Evolutionary conservation across 2,797 vertebrate species (phyloP).

Genomic region (Heteromormyrus szaboi): DNA sequence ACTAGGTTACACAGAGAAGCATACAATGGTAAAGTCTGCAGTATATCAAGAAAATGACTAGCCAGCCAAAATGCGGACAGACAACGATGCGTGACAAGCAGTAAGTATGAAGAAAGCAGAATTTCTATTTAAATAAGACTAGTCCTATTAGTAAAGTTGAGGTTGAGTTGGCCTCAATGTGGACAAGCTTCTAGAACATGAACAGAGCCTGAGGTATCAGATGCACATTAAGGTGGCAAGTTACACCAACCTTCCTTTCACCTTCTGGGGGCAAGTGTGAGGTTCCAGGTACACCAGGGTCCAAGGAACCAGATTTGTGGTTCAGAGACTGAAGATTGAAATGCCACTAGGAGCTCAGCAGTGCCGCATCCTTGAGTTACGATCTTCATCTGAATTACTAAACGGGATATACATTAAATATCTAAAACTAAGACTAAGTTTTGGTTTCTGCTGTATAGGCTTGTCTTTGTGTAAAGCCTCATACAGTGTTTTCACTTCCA

Average conservation of each 20-base stretch:
- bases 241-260: neutral
- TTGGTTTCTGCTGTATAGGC: neutral
- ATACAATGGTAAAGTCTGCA: neutral
- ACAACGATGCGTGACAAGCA: neutral
- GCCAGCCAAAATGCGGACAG: neutral
- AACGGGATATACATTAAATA: neutral
- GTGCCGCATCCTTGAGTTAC: neutral
- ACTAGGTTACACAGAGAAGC: neutral
- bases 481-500: neutral
- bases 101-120: neutral
- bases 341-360: neutral
- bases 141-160: neutral
- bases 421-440: neutral
- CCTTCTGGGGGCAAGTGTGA: neutral
- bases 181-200: neutral
- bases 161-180: neutral
- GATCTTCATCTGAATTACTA: neutral
- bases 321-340: neutral
- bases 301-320: neutral
- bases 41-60: neutral
- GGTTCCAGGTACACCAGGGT: neutral
- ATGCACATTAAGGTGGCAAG: neutral
- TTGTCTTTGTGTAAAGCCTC: neutral
- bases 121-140: neutral
- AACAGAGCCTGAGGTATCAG: neutral